Base-by-base conservation (phyloP, 2,888 invertebrate species). In the Apantesis nais region DNA sequence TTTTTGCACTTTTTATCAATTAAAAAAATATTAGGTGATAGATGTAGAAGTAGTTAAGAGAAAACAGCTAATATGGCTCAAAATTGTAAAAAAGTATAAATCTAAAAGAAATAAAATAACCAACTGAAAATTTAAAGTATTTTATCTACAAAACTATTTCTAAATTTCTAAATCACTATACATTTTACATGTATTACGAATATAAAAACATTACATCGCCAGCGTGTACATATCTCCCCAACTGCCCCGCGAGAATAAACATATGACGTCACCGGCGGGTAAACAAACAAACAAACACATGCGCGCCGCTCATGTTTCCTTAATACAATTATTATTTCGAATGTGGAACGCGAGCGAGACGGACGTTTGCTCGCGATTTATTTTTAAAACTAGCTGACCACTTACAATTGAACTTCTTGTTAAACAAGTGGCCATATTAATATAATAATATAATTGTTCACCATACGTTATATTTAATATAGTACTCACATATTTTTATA, bases 231-330 rank as follows among this genome's bases (percentile, higher is more conserved):
- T 69, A 64, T 72, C 55, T 25, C 84, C 93, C 91, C 82, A 75
- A 58, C 70, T 78, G 85, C 89, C 93, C 86, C 92, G 89, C 92
- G 92, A 94, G 95, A 94, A 95, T 95, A 95, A 95, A 95, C 95
- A 95, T 92, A 93, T 95, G 95, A 95, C 95, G 95, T 95, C 95
- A 95, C 88, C 92, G 91, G 86, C 90, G 90, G 90, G 94, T 95
- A 95, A 95, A 95, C 95, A 95, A 95, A 95, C 95, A 95, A 95
- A 95, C 95, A 95, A 95, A 95, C 95, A 95, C 95, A 95, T 94
- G 94, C 95, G 95, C 93, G 89, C 90, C 93, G 94, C 93, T 95
- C 94, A 95, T 95, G 94, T 94, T 94, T 94, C 94, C 94, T 94
- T 94, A 94, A 94, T 95, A 94, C 95, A 94, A 94, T 94, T 95